These are phyloP conservation scores for Chironomus tepperi DNA, from an alignment of 1,140 invertebrate species.

Conservation along the genomic window DNA sequence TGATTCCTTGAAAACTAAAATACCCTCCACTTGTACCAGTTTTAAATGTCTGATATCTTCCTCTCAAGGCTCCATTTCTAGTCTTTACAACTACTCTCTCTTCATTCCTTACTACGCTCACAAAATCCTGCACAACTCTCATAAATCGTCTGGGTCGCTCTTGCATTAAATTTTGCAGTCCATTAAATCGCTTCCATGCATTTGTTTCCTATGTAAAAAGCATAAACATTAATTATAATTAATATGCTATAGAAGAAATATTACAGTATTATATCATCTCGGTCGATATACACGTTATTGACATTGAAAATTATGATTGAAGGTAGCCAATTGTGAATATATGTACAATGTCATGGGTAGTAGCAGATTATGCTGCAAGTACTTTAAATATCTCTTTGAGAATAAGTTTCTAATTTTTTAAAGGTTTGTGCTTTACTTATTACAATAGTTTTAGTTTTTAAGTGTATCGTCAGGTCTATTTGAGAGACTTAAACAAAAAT, in stretches of 20 bases:
- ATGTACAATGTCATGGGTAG: not conserved
- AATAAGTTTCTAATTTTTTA: too few species aligned
- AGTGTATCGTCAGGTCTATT: too few species aligned
- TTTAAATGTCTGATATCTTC: conserved; percentile 43
- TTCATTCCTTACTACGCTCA: conserved; percentile 41
- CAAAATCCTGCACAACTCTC: conserved; percentile 40
- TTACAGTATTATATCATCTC: too few species aligned
- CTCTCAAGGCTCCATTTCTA: conserved; percentile 43
- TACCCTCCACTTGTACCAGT: conserved; percentile 44
- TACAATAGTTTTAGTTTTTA: too few species aligned
- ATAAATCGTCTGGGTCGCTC: conserved; percentile 33
- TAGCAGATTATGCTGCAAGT: too few species aligned
- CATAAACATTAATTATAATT: not conserved
- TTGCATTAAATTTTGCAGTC: conserved; percentile 39
- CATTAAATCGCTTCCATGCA: conserved; percentile 39
- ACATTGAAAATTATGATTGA: conserved; percentile 1
- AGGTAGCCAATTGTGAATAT: not conserved
- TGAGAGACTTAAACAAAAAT: too few species aligned
- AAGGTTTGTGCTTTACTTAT: too few species aligned
- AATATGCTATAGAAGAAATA: too few species aligned
- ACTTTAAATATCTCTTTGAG: too few species aligned
- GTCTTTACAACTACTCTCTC: conserved; percentile 38
- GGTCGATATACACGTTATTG: not conserved
- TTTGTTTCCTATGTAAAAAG: conserved; percentile 35
- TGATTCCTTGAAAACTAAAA: conserved; percentile 50